Evolutionary conservation across 1,140 invertebrate species (phyloP).

Genomic region (Lasioglossum baleicum): DNA sequence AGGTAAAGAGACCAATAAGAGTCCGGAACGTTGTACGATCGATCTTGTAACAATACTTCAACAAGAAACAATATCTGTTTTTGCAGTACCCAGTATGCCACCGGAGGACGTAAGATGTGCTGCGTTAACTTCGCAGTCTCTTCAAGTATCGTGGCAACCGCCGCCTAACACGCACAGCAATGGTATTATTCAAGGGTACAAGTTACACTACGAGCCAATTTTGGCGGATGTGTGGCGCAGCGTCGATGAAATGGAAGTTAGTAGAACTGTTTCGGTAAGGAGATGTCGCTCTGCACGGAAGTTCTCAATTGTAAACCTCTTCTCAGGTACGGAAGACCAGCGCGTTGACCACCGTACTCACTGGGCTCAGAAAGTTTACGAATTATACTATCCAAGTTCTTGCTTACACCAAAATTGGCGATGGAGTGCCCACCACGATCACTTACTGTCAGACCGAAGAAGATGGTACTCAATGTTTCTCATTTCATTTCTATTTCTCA

Average conservation of each 20-base stretch:
- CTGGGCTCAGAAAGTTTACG: conserved; percentile 87
- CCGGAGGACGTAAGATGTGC: conserved; percentile 87
- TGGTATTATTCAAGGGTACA: conserved; percentile 91
- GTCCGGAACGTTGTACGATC: not conserved
- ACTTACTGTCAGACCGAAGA: conserved; percentile 90
- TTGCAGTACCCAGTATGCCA: conserved; percentile 85
- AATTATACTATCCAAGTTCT: conserved; percentile 93
- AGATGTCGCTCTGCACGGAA: not conserved
- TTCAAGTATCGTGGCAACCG: conserved; percentile 92
- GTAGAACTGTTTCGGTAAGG: conserved; percentile 2
- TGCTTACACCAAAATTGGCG: conserved; percentile 90
- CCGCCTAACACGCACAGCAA: conserved; percentile 88
- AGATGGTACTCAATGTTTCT: conserved; percentile 82
- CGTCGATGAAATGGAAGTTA: conserved; percentile 83
- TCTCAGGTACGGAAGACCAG: conserved; percentile 83
- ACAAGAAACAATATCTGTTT: conserved; percentile 47
- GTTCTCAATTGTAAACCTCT: not conserved
- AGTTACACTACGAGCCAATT: conserved; percentile 86
- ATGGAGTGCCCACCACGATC: conserved; percentile 86
- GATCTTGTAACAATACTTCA: not conserved
- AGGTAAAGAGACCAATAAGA: not conserved
- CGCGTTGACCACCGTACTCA: conserved; percentile 84
- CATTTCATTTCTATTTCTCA: too few relatives aligned
- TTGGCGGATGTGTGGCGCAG: conserved; percentile 82
- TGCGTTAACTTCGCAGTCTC: conserved; percentile 86